Evolutionary conservation across 2,888 invertebrate genomes (phyloP), one percentile per base, ranked within the genome.

Genomic region (Trimorus sp.): DNA sequence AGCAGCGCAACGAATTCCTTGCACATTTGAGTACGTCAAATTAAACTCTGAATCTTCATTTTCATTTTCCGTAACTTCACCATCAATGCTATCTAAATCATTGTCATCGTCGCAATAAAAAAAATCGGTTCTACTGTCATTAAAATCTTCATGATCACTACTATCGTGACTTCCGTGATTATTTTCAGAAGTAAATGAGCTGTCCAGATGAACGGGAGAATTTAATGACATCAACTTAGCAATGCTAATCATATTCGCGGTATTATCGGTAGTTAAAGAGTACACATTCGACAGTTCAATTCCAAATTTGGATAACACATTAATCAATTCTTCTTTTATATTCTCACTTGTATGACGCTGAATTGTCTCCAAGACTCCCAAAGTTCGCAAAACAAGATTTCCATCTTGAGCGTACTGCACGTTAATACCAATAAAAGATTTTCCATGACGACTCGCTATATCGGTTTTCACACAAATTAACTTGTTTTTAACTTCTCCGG

Each of bases 191-290:
- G 26, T 26, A 26, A 3, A 26, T 26, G 26, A 26, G 26, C 26
- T 4, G 4, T 26, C 26, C 26, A 26, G 4, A 26, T 26, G n/a
- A n/a, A n/a, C 26, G 26, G 1, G 45, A 45, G 11, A 6, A 9
- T 14, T 11, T 14, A 59, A 6, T 40, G 26, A 26, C 14, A 60
- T 45, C 16, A 60, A 26, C 45, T 42, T 16, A 0, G 49, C 6
- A n/a, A 62, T 36, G 9, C 36, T 48, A 0, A 62, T n/a, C 62
- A 49, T 62, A 14, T 62, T 62, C 4, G 48, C 12, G 1, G 62
- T 48, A 37, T 62, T 62, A n/a, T 49, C 49, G 1, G 62, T 49
- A 0, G 62, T 62, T 48, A 62, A 9, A 3, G 62, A 62, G 14
- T 62, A 62, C 8, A 62, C 14, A n/a, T 49, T 0, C 2, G 14